phyloP scores from a whole-genome alignment of 2,113 vertebrate species.

The Beaufortia kweichowensis region DNA sequence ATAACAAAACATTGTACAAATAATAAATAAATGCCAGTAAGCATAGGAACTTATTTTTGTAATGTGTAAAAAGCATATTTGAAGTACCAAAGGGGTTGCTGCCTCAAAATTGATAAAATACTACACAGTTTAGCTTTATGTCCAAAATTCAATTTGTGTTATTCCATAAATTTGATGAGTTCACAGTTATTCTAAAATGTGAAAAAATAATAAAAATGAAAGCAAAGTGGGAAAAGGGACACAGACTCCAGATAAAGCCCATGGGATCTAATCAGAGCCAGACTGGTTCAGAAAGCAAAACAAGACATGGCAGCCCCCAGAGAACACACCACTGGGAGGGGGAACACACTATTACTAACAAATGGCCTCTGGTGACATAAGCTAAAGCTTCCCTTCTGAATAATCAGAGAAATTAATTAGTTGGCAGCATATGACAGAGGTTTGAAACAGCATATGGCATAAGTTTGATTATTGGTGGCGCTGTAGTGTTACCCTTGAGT shows the following conservation, averaged over 20 bases:
- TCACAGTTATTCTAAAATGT: not conserved
- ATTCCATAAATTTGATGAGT: not conserved
- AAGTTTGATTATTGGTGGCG: not conserved
- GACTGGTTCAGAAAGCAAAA: slow-evolving; percentile 33
- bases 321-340: slow-evolving; percentile 30
- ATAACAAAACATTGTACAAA: not conserved
- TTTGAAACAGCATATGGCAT: slow-evolving; percentile 41
- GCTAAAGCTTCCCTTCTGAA: slow-evolving; percentile 43
- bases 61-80: too few relatives aligned
- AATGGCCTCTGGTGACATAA: slow-evolving; percentile 43
- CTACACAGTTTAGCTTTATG: too few relatives aligned
- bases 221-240: slow-evolving; percentile 67
- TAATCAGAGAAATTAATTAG: slow-evolving; percentile 52
- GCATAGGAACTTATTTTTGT: too few relatives aligned
- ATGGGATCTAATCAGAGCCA: slow-evolving; percentile 41
- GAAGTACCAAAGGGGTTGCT: too few relatives aligned
- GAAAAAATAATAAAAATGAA: not conserved
- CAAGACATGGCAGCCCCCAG: slow-evolving; percentile 26
- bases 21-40: too few relatives aligned
- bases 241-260: slow-evolving; percentile 47
- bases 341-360: slow-evolving; percentile 22
- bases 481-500: slow-evolving; percentile 22
- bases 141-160: too few relatives aligned
- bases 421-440: slow-evolving; percentile 40
- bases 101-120: too few relatives aligned